Conservation (phyloP, 2,888 invertebrate genomes). For the Ryuthela nishihirai region DNA sequence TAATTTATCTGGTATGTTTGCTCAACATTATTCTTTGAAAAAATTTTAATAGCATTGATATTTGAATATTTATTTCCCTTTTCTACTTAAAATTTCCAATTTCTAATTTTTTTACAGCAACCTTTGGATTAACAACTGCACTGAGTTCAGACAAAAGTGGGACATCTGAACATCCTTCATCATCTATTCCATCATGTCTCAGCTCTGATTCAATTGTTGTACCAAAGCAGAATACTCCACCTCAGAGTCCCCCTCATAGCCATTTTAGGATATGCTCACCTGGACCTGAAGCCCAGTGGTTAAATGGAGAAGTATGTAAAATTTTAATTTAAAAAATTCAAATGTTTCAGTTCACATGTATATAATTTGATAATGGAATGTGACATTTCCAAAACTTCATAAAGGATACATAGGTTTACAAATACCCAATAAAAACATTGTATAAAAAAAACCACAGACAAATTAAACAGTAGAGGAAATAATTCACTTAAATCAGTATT, state of each 20-base stretch:
- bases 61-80: neutral
- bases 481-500: too few species aligned
- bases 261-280: constrained; percentile 36
- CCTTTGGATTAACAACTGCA: neutral
- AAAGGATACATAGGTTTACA: too few species aligned
- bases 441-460: too few species aligned
- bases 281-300: constrained; percentile 55
- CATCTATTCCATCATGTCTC: constrained; percentile 1
- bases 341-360: too few species aligned
- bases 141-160: constrained; percentile 6
- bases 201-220: constrained; percentile 4
- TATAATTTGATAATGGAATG: too few species aligned
- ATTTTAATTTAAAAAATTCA: too few species aligned
- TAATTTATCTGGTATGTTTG: neutral
- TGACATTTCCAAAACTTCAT: too few species aligned
- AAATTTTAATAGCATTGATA: too few species aligned
- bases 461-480: too few species aligned
- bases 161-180: constrained; percentile 6
- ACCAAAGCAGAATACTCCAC: constrained; percentile 25
- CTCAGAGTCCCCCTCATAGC: constrained; percentile 32
- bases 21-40: neutral
- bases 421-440: too few species aligned
- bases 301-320: constrained; percentile 63
- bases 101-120: neutral
- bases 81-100: too few species aligned